Percentiles rank a stretch among this genome's conserved stretches.
Evolutionary conservation across 2,797 vertebrate species (phyloP).

Genomic region (Enteromius thamalakanensis): DNA sequence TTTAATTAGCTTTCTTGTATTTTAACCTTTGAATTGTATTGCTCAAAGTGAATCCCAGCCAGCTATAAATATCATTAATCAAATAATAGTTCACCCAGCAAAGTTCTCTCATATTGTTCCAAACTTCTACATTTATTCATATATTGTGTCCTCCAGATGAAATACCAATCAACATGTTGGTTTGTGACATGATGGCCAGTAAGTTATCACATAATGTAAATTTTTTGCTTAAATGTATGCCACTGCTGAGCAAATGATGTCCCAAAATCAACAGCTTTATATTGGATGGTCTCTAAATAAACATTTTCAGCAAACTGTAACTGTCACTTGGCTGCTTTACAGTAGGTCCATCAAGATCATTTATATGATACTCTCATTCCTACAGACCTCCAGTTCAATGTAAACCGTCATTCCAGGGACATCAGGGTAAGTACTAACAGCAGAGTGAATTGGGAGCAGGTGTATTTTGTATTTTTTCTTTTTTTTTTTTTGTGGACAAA

Average conservation of each 20-base stretch:
- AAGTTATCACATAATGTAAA: background rate
- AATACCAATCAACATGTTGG: background rate
- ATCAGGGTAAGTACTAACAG: constrained; percentile 57
- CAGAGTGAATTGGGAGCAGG: constrained; percentile 21
- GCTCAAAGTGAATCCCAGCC: constrained; percentile 60
- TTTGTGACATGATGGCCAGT: background rate
- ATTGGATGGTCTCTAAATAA: background rate
- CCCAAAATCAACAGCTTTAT: background rate
- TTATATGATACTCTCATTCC: constrained; percentile 60
- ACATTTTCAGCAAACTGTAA: background rate
- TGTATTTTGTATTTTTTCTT: constrained; percentile 33
- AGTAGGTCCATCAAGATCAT: constrained; percentile 64
- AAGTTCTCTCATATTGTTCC: background rate
- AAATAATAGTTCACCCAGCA: constrained; percentile 39
- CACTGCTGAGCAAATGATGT: background rate
- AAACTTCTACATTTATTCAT: background rate
- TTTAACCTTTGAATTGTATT: constrained; percentile 69
- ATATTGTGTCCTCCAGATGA: background rate
- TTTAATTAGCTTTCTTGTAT: constrained; percentile 69
- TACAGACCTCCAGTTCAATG: constrained; percentile 37
- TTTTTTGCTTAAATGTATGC: background rate
- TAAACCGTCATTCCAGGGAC: constrained; percentile 68
- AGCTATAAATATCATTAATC: constrained; percentile 63
- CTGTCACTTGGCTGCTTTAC: constrained; percentile 59
- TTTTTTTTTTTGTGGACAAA: constrained; percentile 59